These are phyloP conservation scores for Calonectris borealis DNA, from an alignment of 2,113 vertebrate species.

Conservation along the genomic window DNA sequence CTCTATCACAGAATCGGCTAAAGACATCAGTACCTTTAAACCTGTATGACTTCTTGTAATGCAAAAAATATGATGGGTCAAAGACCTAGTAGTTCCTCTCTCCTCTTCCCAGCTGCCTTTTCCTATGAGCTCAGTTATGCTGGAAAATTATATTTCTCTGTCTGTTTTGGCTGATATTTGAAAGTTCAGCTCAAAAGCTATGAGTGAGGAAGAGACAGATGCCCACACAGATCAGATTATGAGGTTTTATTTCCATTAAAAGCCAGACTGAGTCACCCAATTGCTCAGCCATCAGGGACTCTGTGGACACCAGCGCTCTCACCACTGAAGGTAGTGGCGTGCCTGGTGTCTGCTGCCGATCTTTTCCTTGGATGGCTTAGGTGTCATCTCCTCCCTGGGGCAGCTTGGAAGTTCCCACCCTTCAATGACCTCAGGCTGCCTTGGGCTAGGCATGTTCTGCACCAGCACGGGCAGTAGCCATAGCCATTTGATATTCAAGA, in stretches of 20 bases:
- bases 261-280: background rate
- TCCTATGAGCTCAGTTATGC: background rate
- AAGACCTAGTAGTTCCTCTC: background rate
- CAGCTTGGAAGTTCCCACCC: background rate
- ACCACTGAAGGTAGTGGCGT: fast-evolving
- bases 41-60: background rate
- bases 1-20: background rate
- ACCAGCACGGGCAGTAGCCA: fast-evolving
- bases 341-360: background rate
- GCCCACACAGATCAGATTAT: background rate
- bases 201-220: background rate
- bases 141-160: background rate
- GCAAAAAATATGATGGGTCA: background rate
- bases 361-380: background rate
- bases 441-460: background rate
- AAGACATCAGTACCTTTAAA: background rate
- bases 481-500: background rate
- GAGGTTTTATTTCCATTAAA: background rate
- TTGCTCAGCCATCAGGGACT: background rate
- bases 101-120: background rate
- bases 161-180: background rate
- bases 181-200: background rate
- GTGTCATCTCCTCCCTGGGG: background rate
- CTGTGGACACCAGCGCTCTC: fast-evolving
- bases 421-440: background rate